These are phyloP conservation scores for Threskiornis aethiopicus DNA, from an alignment of 2,797 vertebrate genomes.

Conservation along the genomic window DNA sequence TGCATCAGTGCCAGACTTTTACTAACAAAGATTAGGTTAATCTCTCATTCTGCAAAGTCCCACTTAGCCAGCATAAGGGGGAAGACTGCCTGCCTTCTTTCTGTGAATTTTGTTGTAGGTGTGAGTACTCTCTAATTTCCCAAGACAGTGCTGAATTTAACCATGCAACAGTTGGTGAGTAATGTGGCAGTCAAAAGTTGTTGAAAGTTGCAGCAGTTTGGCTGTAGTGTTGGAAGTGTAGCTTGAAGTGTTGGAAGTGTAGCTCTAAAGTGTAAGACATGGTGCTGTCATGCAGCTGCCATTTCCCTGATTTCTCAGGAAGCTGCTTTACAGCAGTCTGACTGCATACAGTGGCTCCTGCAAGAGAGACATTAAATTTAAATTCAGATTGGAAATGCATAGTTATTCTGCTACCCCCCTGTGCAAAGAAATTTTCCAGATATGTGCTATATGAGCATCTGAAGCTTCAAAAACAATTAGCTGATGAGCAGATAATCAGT, in stretches of 20 bases:
- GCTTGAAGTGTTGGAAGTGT: neutral
- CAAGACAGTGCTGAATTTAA: neutral
- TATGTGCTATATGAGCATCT: neutral
- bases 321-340: neutral
- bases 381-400: neutral
- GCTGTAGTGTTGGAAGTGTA: neutral
- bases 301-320: neutral
- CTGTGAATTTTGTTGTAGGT: neutral
- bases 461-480: neutral
- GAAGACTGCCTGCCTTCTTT: neutral
- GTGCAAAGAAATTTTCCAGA: neutral
- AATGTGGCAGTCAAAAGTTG: neutral
- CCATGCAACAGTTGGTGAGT: neutral
- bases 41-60: neutral
- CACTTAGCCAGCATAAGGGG: neutral
- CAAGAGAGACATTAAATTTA: neutral
- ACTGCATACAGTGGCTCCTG: neutral
- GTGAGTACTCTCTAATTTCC: neutral
- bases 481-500: neutral
- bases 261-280: neutral
- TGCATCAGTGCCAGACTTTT: neutral
- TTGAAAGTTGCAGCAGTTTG: neutral
- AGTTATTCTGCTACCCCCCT: neutral
- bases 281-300: neutral
- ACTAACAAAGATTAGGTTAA: neutral